Percentiles rank a stretch among this genome's conserved stretches.
phyloP scores from a whole-genome alignment of 2,113 vertebrate genomes.

The Phaethornis superciliosus region DNA sequence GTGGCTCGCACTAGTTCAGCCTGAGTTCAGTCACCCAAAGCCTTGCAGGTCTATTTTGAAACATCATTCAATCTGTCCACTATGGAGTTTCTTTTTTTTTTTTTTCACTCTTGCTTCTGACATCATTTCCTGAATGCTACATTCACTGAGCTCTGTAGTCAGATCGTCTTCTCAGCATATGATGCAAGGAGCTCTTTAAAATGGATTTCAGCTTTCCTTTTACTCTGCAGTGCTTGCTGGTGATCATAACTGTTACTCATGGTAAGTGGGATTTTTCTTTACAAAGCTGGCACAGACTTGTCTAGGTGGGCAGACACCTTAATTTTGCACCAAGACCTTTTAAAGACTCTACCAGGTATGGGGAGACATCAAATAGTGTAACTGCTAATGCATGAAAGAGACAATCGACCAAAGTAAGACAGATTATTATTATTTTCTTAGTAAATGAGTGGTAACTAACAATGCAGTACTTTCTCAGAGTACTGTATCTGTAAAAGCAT shows the following conservation, averaged over 20 bases:
- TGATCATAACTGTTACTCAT: constrained; percentile 49
- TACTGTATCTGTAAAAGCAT: background rate
- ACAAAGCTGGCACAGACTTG: constrained; percentile 7
- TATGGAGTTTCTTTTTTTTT: constrained; percentile 45
- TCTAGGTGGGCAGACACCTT: background rate
- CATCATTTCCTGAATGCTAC: constrained; percentile 67
- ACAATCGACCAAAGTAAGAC: constrained; percentile 18
- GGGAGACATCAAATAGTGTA: background rate
- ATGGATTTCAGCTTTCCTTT: constrained; percentile 65
- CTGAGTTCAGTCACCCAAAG: constrained; percentile 58
- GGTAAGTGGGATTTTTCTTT: constrained; percentile 68
- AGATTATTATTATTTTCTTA: background rate
- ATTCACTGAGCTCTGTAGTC: constrained; percentile 55
- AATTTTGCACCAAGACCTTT: constrained; percentile 18
- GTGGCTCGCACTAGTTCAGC: constrained; percentile 7
- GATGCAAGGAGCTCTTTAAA: constrained; percentile 63
- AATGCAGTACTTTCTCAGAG: background rate
- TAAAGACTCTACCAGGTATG: background rate
- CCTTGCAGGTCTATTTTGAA: constrained; percentile 62
- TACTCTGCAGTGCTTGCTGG: constrained; percentile 49
- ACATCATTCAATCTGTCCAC: constrained; percentile 58
- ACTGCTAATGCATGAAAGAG: constrained; percentile 39
- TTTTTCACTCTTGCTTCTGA: constrained; percentile 55
- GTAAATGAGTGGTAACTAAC: background rate
- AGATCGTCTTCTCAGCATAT: constrained; percentile 48